phyloP scores from a whole-genome alignment of 2,888 invertebrate genomes.

The Drosophila dives region DNA sequence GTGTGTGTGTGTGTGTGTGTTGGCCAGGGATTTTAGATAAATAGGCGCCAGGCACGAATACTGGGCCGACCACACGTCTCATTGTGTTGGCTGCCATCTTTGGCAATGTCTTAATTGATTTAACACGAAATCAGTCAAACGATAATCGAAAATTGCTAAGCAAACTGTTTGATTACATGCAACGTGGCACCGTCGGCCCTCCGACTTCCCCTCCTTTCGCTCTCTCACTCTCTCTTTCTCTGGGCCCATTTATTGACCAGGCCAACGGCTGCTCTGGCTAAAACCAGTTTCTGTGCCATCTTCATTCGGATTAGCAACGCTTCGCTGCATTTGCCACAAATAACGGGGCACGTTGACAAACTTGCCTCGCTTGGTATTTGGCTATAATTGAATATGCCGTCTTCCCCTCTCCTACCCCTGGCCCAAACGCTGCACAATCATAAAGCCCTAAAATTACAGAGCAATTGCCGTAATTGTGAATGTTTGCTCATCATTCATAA shows the following conservation, averaged over 20 bases:
- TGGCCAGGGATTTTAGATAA: slow-evolving; percentile 72
- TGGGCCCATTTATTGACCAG: slow-evolving; percentile 45
- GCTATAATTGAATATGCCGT: slow-evolving; percentile 70
- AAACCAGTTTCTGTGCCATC: slow-evolving; percentile 32
- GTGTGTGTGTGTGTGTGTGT: slow-evolving; percentile 19
- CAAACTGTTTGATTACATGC: slow-evolving; percentile 81
- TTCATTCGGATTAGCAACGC: slow-evolving; percentile 58
- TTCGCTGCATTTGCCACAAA: slow-evolving; percentile 60
- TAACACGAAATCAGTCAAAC: slow-evolving; percentile 81
- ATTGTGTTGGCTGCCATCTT: slow-evolving; percentile 52
- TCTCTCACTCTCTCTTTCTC: not conserved
- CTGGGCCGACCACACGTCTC: slow-evolving; percentile 48
- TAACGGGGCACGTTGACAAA: slow-evolving; percentile 63
- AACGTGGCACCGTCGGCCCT: slow-evolving; percentile 47
- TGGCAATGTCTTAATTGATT: slow-evolving; percentile 79
- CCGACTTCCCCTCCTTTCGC: not conserved
- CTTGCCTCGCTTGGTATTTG: slow-evolving; percentile 47
- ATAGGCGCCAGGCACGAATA: slow-evolving; percentile 69
- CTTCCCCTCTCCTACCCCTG: slow-evolving; percentile 35
- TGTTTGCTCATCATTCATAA: slow-evolving; percentile 75
- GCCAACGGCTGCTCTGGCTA: slow-evolving; percentile 18
- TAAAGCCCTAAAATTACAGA: slow-evolving; percentile 29
- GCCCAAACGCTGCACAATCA: not conserved
- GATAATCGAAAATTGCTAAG: slow-evolving; percentile 80
- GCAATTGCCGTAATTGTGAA: slow-evolving; percentile 75